Base-by-base conservation (phyloP, 2,113 vertebrate species). In the Alectura lathami region DNA sequence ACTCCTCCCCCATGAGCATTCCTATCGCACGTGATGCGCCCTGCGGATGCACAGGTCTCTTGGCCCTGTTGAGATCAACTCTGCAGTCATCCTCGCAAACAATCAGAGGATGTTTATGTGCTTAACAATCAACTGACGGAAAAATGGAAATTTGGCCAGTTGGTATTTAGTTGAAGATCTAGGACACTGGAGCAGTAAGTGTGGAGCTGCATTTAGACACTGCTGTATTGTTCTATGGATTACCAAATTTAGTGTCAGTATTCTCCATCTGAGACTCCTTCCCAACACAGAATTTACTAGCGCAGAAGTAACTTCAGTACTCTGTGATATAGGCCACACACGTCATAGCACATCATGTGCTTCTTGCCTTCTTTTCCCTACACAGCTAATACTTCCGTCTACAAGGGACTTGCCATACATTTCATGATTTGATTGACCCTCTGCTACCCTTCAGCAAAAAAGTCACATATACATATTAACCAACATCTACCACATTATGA, bases 351-450 rank as follows among this genome's bases (percentile, higher is more conserved):
- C 3, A 3, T 4, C 50, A 73, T 6, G 8, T 1, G 6, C 1
- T 86, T 86, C 72, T 59, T 29, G 47, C 4, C 13, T 62, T 57
- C 63, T 30, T 82, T 36, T 83, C 23, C 11, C 53, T 86, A 27
- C 76, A 67, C 30, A 70, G 34, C 17, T 34, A 57, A 54, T 48
- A 40, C 16, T 74, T 45, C 50, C 62, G 14, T 81, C 42, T 54
- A 9, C 27, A 48, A 38, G 17, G 42, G 17, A 68, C 27, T 69
- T 0, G 0, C 7, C 40, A 56, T 42, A 36, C 0, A 0, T 86
- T 80, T 40, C 12, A 40, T 36, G 42, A 47, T 36, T 36, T 36
- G 14, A 59, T 57, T 18, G 60, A 32, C 17, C 10, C 13, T 30
- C 18, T 13, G 22, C 27, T 47, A 48, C 8, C 73, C 48, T 59